phyloP scores from a whole-genome alignment of 2,797 vertebrate species.

The Parauchenoglanis punctatus region DNA sequence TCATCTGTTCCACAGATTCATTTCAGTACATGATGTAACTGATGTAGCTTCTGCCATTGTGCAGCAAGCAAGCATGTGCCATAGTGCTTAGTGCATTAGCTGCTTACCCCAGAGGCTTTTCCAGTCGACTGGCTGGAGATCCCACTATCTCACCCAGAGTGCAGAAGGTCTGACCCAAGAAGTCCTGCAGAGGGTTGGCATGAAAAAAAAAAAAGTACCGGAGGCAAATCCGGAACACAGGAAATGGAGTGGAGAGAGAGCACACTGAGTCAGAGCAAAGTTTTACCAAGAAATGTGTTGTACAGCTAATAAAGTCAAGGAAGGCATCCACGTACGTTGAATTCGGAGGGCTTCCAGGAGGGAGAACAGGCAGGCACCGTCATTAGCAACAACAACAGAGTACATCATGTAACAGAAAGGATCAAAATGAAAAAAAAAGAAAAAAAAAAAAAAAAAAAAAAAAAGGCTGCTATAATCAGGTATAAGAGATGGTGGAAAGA shows the following conservation, averaged over 20 bases:
- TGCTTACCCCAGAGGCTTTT: slow-evolving; percentile 90
- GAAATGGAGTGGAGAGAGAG: slow-evolving; percentile 52
- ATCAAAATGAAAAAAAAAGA: slow-evolving; percentile 63
- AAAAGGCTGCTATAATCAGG: slow-evolving; percentile 70
- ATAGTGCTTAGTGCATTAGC: slow-evolving; percentile 46
- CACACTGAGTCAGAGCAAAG: slow-evolving; percentile 62
- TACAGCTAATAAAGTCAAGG: slow-evolving; percentile 69
- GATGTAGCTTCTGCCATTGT: slow-evolving; percentile 21
- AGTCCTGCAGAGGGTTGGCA: slow-evolving; percentile 78
- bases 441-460: slow-evolving; percentile 67
- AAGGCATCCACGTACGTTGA: slow-evolving; percentile 82
- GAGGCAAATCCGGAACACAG: slow-evolving; percentile 28
- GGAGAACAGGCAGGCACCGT: slow-evolving; percentile 77
- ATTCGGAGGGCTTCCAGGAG: slow-evolving; percentile 80
- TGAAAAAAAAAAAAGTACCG: slow-evolving; percentile 44
- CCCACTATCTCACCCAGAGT: slow-evolving; percentile 94
- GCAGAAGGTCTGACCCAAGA: slow-evolving; percentile 91
- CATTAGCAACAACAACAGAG: slow-evolving; percentile 77
- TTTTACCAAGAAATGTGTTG: slow-evolving; percentile 52
- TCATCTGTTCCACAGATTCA: not conserved
- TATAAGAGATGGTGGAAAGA: slow-evolving; percentile 60
- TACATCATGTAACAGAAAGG: slow-evolving; percentile 80
- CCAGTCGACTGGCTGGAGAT: slow-evolving; percentile 88
- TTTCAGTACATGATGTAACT: slow-evolving; percentile 10
- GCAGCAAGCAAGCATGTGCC: slow-evolving; percentile 24